Base-by-base conservation (phyloP, 2,888 invertebrate species). In the Melinaea menophilus region DNA sequence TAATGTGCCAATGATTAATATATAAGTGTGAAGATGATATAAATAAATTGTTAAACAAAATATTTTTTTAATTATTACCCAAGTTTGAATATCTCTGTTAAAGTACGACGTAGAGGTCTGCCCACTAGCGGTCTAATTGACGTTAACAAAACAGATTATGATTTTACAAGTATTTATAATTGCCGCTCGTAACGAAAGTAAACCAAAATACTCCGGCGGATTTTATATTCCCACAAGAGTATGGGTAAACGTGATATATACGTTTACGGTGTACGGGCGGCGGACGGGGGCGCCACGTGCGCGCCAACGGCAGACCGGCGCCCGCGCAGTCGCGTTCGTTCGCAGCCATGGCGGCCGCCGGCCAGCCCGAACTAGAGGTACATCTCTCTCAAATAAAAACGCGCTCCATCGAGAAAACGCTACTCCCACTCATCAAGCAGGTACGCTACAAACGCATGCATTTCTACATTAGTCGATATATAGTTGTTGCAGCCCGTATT, bases 361-460 rank as follows among this genome's bases (percentile, higher is more conserved):
- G 92, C 90, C 86, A 90, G 85, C 88, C 91, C 78, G 88, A 91
- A 78, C 81, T 91, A 81, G 91, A 92, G 81, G 82, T 91, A 80
- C 89, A 92, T 82, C 83, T 91, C 79, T 85, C 96, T 87, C 96
- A 96, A 92, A 97, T 98, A 85, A 95, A 95, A 91, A 97, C 97
- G 79, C 96, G 95, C 93, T 97, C 97, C 90, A 96, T 98, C 91
- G 98, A 98, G 92, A 95, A 96, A 92, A 97, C 97, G 76, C 94
- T 98, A 79, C 95, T 97, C 84, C 98, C 98, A 77, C 94, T 98
- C 87, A 95, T 98, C 82, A 97, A 96, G 90, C 97, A 98, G 96
- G 98, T 98, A 94, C 77, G 86, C 78, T 73, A 72, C 67, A 70
- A 70, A 74, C 76, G 74, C 78, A 77, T 78, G 76, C 73, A 69